Base-by-base conservation (phyloP, 2,113 vertebrate genomes). In the Regulus satrapa region DNA sequence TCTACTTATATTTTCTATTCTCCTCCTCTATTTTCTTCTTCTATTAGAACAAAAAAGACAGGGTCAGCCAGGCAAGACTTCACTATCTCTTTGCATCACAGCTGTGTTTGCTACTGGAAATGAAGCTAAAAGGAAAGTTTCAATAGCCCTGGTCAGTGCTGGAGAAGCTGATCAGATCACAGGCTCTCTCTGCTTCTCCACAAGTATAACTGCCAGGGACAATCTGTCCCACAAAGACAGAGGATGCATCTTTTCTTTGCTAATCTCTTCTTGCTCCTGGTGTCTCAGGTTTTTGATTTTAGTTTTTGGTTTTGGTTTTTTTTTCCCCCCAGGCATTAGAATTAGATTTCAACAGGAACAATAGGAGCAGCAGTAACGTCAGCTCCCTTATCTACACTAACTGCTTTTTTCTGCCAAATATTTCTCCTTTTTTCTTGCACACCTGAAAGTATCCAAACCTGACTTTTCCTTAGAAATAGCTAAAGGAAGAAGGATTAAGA, bases 401-500 rank as follows among this genome's bases (percentile, higher is more conserved):
- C 32, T 36, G 15, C 40, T 75, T 59, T 74, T 77, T 67, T 43
- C 55, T 80, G 54, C 20, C 56, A 77, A 80, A 80, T 76, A 58
- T 23, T 13, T 73, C 18, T 54, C 4, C n/a, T 1, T 23, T 9
- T 56, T 32, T 59, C 43, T 68, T 34, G 71, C 21, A 15, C n/a
- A 59, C 48, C 63, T 86, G 63, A 59, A 93, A 80, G 28, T 63
- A 72, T 74, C 51, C 40, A 74, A 94, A 59, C 38, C 38, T 71
- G 31, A 12, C 6, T 69, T 71, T 88, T 63, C 59, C 46, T 91
- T 62, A 81, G 51, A 84, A 58, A 41, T 36, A 86, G 21, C 64
- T 77, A 55, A 80, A 80, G 31, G 38, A 62, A 59, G 91, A 95
- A 81, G 67, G 82, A 93, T 94, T 93, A 92, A 93, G 41, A 28